Percentiles rank a stretch among this genome's conserved stretches.
Conservation (phyloP, 2,113 vertebrate genomes). For the Cephalopterus ornatus region DNA sequence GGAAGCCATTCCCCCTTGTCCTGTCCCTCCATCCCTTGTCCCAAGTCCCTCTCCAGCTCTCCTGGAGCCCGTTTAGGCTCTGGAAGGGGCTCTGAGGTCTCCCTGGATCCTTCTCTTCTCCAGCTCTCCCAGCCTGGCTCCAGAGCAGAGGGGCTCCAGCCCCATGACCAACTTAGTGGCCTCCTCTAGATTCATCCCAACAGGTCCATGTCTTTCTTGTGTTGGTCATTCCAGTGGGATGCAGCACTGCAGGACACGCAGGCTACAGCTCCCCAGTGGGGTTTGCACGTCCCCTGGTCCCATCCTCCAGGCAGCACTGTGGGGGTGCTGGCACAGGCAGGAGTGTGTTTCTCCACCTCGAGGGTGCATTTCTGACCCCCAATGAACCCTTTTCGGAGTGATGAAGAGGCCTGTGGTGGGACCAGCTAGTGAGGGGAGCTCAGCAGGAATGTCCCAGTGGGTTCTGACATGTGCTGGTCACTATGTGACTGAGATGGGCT, state of each 20-base stretch:
- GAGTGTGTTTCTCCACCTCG: not conserved
- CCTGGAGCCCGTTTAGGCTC: not conserved
- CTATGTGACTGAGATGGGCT: fast-evolving
- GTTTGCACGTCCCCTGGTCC: not conserved
- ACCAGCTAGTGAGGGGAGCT: not conserved
- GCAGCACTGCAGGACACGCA: fast-evolving
- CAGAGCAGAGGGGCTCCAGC: not conserved
- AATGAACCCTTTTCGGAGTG: not conserved
- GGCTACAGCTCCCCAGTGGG: not conserved
- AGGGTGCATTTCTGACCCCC: not conserved
- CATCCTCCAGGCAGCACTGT: fast-evolving
- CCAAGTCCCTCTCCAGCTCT: not conserved
- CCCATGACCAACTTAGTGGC: not conserved
- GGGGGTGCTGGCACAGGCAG: not conserved
- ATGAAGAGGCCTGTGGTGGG: not conserved
- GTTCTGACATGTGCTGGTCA: fast-evolving
- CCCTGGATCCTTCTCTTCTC: not conserved
- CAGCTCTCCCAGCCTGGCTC: not conserved
- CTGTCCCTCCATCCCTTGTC: not conserved
- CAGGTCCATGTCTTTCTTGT: not conserved
- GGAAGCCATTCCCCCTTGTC: not conserved
- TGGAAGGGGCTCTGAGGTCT: not conserved
- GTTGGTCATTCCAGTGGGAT: too few relatives aligned
- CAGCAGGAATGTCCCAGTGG: not conserved
- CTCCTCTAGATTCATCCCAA: not conserved